A percentile compares a stretch with the other conserved stretches of the same genome.
Evolutionary conservation across 2,797 vertebrate genomes (phyloP).

Genomic region (Acanthurus lineatus): DNA sequence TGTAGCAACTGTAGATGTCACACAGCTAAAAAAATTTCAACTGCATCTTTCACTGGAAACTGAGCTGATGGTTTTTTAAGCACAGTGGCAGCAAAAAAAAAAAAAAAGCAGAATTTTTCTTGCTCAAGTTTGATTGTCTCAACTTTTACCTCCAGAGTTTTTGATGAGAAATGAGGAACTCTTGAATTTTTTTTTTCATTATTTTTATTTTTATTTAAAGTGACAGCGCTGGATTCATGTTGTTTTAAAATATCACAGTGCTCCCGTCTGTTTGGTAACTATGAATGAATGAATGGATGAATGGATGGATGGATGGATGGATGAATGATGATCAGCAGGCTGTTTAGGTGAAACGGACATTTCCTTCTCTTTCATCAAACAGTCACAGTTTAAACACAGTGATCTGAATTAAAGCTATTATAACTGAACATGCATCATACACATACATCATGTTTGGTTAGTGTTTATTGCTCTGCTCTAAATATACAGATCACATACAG

Average conservation of each 20-base stretch:
- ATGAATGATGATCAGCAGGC: slow-evolving; percentile 21
- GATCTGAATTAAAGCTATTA: slow-evolving; percentile 59
- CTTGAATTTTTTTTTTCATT: background rate
- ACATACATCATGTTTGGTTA: slow-evolving; percentile 36
- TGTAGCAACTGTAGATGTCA: too few relatives aligned
- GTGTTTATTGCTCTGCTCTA: slow-evolving; percentile 16
- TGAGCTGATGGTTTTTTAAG: slow-evolving; percentile 5
- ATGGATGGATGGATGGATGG: background rate
- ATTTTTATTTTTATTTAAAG: slow-evolving; percentile 59
- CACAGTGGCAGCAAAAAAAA: background rate
- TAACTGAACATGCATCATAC: slow-evolving; percentile 24
- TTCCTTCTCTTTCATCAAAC: slow-evolving; percentile 3
- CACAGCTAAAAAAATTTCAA: too few relatives aligned
- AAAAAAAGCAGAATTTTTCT: background rate
- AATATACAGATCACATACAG: slow-evolving; percentile 1
- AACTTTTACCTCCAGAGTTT: slow-evolving; percentile 33
- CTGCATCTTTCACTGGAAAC: background rate
- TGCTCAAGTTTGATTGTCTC: slow-evolving; percentile 18
- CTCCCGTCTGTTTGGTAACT: slow-evolving; percentile 32
- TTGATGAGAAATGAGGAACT: background rate
- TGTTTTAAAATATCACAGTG: slow-evolving; percentile 27
- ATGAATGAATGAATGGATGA: background rate
- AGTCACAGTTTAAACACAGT: slow-evolving; percentile 39
- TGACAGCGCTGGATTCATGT: slow-evolving; percentile 35
- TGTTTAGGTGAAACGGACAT: slow-evolving; percentile 20